Evolutionary conservation across 2,797 vertebrate species (phyloP).

Genomic region (Arnoldichthys spilopterus): DNA sequence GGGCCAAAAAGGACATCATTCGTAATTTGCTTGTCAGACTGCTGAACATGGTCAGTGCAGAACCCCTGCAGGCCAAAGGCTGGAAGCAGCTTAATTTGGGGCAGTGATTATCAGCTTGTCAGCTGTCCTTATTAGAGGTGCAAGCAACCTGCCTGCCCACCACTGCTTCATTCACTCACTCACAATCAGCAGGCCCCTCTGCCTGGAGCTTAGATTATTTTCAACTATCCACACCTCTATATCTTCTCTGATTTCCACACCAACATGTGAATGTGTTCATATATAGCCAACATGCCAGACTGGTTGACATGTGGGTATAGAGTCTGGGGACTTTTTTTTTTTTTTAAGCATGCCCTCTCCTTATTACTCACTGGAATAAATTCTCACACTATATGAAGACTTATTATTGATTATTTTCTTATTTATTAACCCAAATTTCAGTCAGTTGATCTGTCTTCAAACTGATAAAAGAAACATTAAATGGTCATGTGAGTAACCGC

Average conservation of each 20-base stretch:
- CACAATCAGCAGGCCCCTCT: conserved; percentile 51
- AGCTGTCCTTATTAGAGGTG: conserved; percentile 64
- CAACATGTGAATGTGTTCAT: conserved; percentile 50
- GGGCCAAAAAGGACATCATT: conserved; percentile 41
- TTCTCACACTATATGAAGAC: no score
- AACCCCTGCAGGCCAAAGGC: conserved; percentile 44
- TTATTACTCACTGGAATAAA: background rate
- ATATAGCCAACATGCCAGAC: conserved; percentile 46
- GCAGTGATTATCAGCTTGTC: conserved; percentile 61
- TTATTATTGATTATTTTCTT: no score
- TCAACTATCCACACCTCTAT: conserved; percentile 49
- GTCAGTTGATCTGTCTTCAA: no score
- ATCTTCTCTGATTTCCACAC: conserved; percentile 33
- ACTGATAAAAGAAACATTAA: no score
- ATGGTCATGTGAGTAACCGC: background rate
- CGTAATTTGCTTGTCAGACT: conserved; percentile 53
- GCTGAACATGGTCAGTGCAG: conserved; percentile 44
- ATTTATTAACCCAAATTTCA: no score
- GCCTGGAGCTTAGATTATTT: conserved; percentile 54
- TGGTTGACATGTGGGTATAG: background rate
- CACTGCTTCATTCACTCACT: conserved; percentile 57
- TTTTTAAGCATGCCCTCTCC: background rate
- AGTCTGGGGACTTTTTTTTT: background rate
- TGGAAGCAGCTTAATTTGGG: conserved; percentile 58
- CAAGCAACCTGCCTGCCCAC: conserved; percentile 54